Conservation (phyloP, 35 echinoderm and acorn worm species). For the Holothuria glaberrima region DNA sequence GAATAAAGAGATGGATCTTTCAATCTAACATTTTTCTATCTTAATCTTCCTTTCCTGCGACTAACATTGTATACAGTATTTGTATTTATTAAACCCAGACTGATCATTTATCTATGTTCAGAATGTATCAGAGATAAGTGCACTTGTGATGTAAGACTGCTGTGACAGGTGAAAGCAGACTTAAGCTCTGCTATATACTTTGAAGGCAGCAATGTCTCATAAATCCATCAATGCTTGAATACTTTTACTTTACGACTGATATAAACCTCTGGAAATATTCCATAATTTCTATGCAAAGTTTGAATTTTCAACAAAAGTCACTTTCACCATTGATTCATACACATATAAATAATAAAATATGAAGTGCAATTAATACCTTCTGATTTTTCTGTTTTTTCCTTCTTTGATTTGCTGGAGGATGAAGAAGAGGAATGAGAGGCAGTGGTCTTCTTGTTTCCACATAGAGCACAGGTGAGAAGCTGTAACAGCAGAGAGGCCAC, state of each 20-base stretch:
- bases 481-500: constrained; percentile 92
- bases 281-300: too few species aligned
- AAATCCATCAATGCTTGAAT: too few species aligned
- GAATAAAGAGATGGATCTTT: constrained; percentile 63
- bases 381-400: constrained; percentile 65
- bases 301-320: too few species aligned
- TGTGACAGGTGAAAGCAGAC: too few species aligned
- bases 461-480: constrained; percentile 92
- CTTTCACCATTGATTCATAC: too few species aligned
- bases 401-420: constrained; percentile 64
- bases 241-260: too few species aligned
- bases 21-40: constrained; percentile 58
- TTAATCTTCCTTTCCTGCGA: constrained; percentile 42
- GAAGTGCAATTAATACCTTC: constrained; percentile 33
- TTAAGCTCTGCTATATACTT: too few species aligned
- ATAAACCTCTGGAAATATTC: too few species aligned
- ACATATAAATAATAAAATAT: too few species aligned
- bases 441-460: constrained; percentile 76
- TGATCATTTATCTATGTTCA: constrained; percentile 54
- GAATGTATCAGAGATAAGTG: too few species aligned
- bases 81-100: constrained; percentile 73
- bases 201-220: too few species aligned
- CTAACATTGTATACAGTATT: constrained; percentile 43
- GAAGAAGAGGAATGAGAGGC: constrained; percentile 62
- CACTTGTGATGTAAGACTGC: too few species aligned